Base-by-base conservation (phyloP, 2,888 invertebrate genomes). In the Dicranocentrus wangi region DNA sequence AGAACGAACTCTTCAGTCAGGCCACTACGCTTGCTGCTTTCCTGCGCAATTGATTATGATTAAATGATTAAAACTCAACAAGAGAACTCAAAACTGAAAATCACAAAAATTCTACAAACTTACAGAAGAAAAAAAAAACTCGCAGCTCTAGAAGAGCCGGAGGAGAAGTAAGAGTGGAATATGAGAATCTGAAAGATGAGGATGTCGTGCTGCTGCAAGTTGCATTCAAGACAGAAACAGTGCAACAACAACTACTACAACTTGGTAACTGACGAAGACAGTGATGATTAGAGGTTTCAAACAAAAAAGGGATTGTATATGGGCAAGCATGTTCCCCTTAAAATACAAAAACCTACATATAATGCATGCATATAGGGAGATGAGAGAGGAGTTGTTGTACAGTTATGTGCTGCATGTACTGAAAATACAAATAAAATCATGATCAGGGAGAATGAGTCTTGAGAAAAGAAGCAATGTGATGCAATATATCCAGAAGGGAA, bases 61-160 rank as follows among this genome's bases (percentile, higher is more conserved):
- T n/a, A n/a, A n/a, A n/a, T n/a, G n/a, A n/a, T n/a, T n/a, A n/a
- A n/a, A n/a, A n/a, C n/a, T n/a, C n/a, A n/a, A n/a, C n/a, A n/a
- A n/a, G n/a, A n/a, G n/a, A n/a, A n/a, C n/a, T n/a, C n/a, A n/a
- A n/a, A n/a, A n/a, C n/a, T n/a, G n/a, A n/a, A n/a, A n/a, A n/a
- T n/a, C n/a, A n/a, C n/a, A n/a, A n/a, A n/a, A n/a, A n/a, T n/a
- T n/a, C n/a, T n/a, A n/a, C n/a, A n/a, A n/a, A n/a, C n/a, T n/a
- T n/a, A n/a, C n/a, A n/a, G n/a, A n/a, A n/a, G n/a, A 32, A 32
- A 32, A 7, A 32, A 10, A 32, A 55, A 21, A 21, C 61, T 53
- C 77, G 32, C 79, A 79, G 79, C 79, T 71, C 79, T 27, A 47
- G 53, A 66, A 43, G 79, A 79, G 79, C 71, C 71, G 79, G 70